Evolutionary conservation across 2,888 invertebrate genomes (phyloP).

Genomic region (Priocnemis perturbator): DNA sequence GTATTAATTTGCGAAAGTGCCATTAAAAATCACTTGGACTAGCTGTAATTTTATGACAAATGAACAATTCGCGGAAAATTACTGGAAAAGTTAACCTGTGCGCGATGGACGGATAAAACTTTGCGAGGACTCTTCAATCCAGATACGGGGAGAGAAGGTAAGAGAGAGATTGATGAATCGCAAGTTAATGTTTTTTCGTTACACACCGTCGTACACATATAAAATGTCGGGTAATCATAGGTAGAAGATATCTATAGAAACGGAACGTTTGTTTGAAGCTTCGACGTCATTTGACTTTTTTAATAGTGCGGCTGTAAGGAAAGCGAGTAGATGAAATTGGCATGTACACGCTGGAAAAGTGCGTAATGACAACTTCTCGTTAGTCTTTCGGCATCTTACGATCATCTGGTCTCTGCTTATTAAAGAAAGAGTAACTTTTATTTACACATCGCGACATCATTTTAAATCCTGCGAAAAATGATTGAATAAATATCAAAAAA

Average conservation of each 20-base stretch:
- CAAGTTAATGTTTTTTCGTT: neutral
- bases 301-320: too few species aligned
- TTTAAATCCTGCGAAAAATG: slow-evolving; percentile 27
- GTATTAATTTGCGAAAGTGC: slow-evolving; percentile 45
- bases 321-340: too few species aligned
- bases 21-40: slow-evolving; percentile 39
- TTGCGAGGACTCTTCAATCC: neutral
- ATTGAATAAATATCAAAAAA: slow-evolving; percentile 32
- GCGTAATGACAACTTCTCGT: slow-evolving; percentile 26
- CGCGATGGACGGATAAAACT: neutral
- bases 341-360: slow-evolving; percentile 17
- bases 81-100: neutral
- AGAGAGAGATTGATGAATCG: neutral
- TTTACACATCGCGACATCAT: slow-evolving; percentile 30
- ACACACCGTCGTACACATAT: neutral
- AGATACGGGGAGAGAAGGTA: neutral
- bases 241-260: too few species aligned
- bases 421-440: slow-evolving; percentile 33
- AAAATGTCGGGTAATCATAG: neutral
- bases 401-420: slow-evolving; percentile 49
- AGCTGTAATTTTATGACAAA: slow-evolving; percentile 4
- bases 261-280: too few species aligned
- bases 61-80: neutral
- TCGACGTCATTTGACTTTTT: too few species aligned
- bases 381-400: slow-evolving; percentile 30